Evolutionary conservation across 2,797 vertebrate genomes (phyloP).

Genomic region (Danio kyathit): DNA sequence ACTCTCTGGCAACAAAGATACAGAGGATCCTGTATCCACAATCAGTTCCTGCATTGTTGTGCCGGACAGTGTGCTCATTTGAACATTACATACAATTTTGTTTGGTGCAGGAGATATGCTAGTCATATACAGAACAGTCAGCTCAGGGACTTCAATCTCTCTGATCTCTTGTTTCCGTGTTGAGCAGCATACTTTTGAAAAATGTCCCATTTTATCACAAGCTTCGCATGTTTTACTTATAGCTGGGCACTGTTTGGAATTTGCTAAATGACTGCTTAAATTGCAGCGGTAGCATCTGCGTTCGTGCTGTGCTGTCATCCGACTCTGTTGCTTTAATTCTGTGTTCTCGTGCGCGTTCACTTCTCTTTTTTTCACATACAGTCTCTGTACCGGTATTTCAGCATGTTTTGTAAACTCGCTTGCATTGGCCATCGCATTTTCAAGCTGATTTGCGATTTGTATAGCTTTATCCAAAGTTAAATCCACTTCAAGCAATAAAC

Average conservation of each 20-base stretch:
- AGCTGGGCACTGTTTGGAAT: slow-evolving; percentile 13
- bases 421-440: too few relatives aligned
- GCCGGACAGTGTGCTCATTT: slow-evolving; percentile 3
- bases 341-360: neutral
- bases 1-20: neutral
- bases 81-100: slow-evolving; percentile 5
- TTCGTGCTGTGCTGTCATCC: neutral
- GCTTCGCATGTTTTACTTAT: slow-evolving; percentile 22
- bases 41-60: neutral
- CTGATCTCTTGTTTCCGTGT: neutral
- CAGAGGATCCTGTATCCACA: slow-evolving; percentile 27
- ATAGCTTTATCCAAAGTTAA: too few relatives aligned
- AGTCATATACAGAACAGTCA: slow-evolving; percentile 12
- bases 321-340: neutral
- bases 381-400: too few relatives aligned
- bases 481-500: too few relatives aligned
- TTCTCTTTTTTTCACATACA: neutral
- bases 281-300: neutral
- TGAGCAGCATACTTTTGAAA: slow-evolving; percentile 31
- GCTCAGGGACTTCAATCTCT: slow-evolving; percentile 7
- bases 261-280: slow-evolving; percentile 5
- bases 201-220: slow-evolving; percentile 21
- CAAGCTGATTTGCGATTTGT: too few relatives aligned
- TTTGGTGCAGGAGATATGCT: slow-evolving; percentile 3
- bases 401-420: too few relatives aligned